Percentiles rank a stretch among this genome's conserved stretches.
Conservation (phyloP, 2,888 invertebrate genomes). For the Lottia gigantea region DNA sequence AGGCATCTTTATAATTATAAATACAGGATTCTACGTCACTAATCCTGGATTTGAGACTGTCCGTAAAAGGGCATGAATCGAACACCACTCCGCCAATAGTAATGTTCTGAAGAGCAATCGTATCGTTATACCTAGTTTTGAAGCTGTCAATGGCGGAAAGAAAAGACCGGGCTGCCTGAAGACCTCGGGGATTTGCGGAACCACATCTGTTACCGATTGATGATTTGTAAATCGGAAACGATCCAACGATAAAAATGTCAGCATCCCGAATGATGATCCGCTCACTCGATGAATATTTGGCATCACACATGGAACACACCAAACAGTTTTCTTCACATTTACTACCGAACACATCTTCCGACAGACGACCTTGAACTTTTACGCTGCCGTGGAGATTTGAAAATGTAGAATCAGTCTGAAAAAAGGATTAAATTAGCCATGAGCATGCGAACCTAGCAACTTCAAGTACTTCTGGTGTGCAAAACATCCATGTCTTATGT, state of each 20-base stretch:
- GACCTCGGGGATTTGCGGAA: conserved; percentile 25
- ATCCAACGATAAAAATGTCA: conserved; percentile 30
- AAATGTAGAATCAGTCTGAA: not conserved
- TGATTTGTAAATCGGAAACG: conserved; percentile 35
- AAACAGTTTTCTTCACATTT: conserved; percentile 27
- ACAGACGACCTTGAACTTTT: conserved; percentile 15
- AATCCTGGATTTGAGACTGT: conserved; percentile 1
- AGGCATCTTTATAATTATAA: conserved; percentile 21
- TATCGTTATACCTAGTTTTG: conserved; percentile 16
- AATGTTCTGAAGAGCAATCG: conserved; percentile 12
- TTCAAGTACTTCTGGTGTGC: not conserved
- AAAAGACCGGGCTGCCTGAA: conserved; percentile 30
- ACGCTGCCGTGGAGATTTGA: conserved; percentile 7
- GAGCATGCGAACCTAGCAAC: not conserved
- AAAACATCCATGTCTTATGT: no score
- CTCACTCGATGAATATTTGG: conserved; percentile 16
- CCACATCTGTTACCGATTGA: conserved; percentile 10
- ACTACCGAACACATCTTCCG: conserved; percentile 12
- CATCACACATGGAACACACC: conserved; percentile 25
- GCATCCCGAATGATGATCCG: conserved; percentile 24
- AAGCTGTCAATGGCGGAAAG: conserved; percentile 27
- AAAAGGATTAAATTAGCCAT: not conserved
- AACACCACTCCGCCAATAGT: conserved; percentile 29
- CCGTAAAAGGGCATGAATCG: conserved; percentile 26
- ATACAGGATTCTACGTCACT: conserved; percentile 24